phyloP scores from a whole-genome alignment of 2,888 invertebrate species.

The Callinectes sapidus region DNA sequence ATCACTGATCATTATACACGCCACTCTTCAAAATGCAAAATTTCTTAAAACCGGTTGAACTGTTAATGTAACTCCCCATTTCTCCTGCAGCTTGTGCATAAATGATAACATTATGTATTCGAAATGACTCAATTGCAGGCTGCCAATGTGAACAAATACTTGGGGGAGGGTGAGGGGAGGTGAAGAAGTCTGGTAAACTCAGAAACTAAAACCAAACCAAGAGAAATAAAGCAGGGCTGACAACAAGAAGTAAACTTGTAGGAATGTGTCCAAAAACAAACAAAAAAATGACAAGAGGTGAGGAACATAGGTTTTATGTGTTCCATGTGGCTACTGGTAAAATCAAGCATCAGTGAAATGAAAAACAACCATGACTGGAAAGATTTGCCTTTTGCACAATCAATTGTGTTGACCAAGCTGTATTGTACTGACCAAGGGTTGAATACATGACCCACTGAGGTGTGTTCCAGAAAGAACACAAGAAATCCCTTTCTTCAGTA shows the following conservation, averaged over 20 bases:
- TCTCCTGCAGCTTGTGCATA: neutral
- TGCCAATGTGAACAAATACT: neutral
- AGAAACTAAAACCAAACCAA: neutral
- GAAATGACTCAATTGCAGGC: neutral
- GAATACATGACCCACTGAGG: neutral
- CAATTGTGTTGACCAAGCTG: neutral
- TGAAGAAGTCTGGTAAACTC: neutral
- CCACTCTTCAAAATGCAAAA: neutral
- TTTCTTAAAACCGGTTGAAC: neutral
- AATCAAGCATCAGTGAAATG: neutral
- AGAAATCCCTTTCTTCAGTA: neutral
- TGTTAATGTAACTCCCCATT: neutral
- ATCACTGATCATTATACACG: neutral
- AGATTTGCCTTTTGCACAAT: neutral
- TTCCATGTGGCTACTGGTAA: neutral
- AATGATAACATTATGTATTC: neutral
- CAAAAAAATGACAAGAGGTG: neutral
- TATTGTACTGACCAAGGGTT: neutral
- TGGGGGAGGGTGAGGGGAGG: neutral
- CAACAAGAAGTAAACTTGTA: neutral
- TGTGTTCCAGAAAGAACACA: neutral
- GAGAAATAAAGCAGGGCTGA: neutral
- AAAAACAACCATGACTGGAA: neutral
- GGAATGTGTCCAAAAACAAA: neutral
- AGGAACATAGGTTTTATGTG: neutral